These are phyloP conservation scores for Baryphthengus martii DNA, from an alignment of 2,113 vertebrate genomes.

Conservation along the genomic window DNA sequence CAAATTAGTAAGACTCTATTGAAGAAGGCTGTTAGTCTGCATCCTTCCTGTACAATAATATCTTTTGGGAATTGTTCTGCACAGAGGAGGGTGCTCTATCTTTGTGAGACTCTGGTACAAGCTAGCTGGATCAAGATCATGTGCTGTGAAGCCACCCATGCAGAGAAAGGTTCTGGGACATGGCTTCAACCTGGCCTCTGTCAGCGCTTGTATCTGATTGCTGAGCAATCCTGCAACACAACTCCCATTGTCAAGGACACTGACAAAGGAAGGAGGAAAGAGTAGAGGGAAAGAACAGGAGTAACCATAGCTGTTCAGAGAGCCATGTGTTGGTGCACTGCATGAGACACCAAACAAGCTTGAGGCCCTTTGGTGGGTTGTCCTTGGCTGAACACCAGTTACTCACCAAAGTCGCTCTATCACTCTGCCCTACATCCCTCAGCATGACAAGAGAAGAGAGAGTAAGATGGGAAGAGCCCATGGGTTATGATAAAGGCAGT, in stretches of 20 bases:
- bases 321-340: fast-evolving
- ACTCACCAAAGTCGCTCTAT: too few species aligned
- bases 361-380: too few species aligned
- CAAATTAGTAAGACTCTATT: background rate
- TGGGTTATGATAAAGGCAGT: too few species aligned
- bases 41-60: background rate
- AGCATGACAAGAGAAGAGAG: too few species aligned
- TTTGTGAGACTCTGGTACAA: background rate
- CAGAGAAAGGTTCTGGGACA: background rate
- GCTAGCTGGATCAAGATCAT: fast-evolving
- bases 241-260: background rate
- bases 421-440: too few species aligned
- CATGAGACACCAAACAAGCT: background rate
- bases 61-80: background rate
- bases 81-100: background rate
- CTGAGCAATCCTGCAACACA: background rate
- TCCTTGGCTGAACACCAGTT: too few species aligned
- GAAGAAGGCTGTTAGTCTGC: background rate
- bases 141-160: background rate
- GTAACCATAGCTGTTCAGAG: background rate
- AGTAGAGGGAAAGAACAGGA: background rate
- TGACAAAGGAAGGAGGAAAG: background rate
- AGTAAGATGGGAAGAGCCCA: too few species aligned
- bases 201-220: background rate
- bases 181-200: background rate